A percentile compares a stretch with the other conserved stretches of the same genome.
Evolutionary conservation across 1,140 invertebrate genomes (phyloP).

Genomic region (Vanessa tameamea): DNA sequence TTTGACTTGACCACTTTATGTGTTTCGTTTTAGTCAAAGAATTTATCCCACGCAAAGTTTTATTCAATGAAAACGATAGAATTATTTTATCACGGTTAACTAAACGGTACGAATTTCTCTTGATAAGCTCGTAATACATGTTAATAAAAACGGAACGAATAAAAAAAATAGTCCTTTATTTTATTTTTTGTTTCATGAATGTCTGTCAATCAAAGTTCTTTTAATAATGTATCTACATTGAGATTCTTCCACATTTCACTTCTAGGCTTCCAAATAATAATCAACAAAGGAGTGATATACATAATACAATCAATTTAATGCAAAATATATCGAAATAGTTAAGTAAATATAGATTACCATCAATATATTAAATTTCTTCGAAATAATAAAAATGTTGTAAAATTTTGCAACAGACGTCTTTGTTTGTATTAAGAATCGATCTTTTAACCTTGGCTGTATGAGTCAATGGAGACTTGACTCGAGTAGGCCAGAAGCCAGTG

Average conservation of each 20-base stretch:
- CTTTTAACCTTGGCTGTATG: slow-evolving; percentile 50
- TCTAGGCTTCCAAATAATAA: too few relatives aligned
- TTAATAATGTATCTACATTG: too few relatives aligned
- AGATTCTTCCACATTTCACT: too few relatives aligned
- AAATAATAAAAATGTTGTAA: slow-evolving; percentile 24
- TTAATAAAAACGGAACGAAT: too few relatives aligned
- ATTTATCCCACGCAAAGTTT: neutral
- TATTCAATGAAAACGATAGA: neutral
- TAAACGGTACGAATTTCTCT: too few relatives aligned
- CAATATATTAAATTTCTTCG: neutral
- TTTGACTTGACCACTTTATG: slow-evolving; percentile 4
- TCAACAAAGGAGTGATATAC: too few relatives aligned
- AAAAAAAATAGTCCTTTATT: too few relatives aligned
- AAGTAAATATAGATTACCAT: neutral
- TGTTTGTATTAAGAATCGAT: slow-evolving; percentile 45
- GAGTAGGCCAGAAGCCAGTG: slow-evolving; percentile 40
- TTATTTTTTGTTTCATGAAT: too few relatives aligned
- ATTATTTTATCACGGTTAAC: neutral
- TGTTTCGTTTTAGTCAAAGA: too few relatives aligned
- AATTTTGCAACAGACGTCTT: slow-evolving; percentile 20
- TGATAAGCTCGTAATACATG: too few relatives aligned
- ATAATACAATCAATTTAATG: too few relatives aligned
- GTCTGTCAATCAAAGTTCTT: too few relatives aligned
- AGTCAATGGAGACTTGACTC: slow-evolving; percentile 39
- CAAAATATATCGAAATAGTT: neutral